phyloP scores from a whole-genome alignment of 2,888 invertebrate genomes.

The Tricholauxania praeusta region DNA sequence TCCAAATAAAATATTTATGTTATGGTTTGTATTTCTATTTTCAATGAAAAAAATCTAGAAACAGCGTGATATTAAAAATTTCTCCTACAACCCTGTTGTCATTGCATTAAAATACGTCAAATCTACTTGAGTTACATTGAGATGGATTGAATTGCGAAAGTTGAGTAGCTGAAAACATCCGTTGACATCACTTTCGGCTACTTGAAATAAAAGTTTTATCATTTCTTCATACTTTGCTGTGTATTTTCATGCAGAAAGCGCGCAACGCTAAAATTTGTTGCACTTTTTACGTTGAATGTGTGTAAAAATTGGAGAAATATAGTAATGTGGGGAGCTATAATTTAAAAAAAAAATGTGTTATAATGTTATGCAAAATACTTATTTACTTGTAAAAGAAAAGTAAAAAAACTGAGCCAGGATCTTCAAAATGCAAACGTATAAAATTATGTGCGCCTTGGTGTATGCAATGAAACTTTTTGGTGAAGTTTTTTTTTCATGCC shows the following conservation, averaged over 20 bases:
- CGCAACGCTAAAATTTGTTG: neutral
- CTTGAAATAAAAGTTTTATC: slow-evolving; percentile 30
- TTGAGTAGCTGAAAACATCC: slow-evolving; percentile 39
- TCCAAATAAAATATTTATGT: no score
- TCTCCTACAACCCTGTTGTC: no score
- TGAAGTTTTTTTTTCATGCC: slow-evolving; percentile 22
- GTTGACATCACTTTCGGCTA: slow-evolving; percentile 36
- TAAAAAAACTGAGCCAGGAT: neutral
- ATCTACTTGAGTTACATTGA: slow-evolving; percentile 7
- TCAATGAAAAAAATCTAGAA: no score
- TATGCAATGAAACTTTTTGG: slow-evolving; percentile 2
- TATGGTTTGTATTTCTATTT: no score
- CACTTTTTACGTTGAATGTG: neutral
- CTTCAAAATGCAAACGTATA: neutral
- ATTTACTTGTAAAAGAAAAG: neutral
- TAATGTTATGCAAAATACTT: no score
- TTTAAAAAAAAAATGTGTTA: neutral
- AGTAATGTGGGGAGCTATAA: neutral
- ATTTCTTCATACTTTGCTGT: neutral
- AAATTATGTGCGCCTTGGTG: neutral
- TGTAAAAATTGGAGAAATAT: neutral
- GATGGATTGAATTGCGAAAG: slow-evolving; percentile 16
- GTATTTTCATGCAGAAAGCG: neutral
- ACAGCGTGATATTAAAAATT: no score
- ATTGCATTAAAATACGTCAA: neutral